Base-by-base conservation (phyloP, 92 coral and sea anemone genomes). In the Zoanthus solanderi region DNA sequence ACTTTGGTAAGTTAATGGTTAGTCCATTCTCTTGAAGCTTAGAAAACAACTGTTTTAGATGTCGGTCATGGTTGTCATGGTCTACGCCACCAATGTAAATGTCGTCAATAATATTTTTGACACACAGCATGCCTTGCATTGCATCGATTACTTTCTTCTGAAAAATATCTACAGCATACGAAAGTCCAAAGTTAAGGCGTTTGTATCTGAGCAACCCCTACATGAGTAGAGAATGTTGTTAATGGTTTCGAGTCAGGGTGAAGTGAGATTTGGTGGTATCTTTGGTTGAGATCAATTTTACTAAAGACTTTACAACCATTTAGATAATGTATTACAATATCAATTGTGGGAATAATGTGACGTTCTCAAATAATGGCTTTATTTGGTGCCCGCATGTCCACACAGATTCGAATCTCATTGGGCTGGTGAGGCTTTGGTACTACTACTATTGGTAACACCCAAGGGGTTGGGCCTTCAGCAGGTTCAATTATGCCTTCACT, bases 351-450 rank as follows among this genome's bases (percentile, higher is more conserved):
- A 31, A 86, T 89, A 78, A 89, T 57, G 78, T 92, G 93, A 31
- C 93, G 87, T 56, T 91, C 91, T 85, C 94, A 61, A 86, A 92
- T 71, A 77, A 84, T 92, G 44, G 94, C 94, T 82, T 84, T 54
- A 75, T 89, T 94, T 12, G 82, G 73, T 37, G 85, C 81, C 46
- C 92, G 89, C 94, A 84, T 92, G 48, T 92, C 96, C 23, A 94
- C 94, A 80, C 96, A 94, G 61, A 94, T 94, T 79, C 92, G 77
- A 75, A 92, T 84, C 34, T 92, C 91, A 54, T 90, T 89, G 53
- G 91, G 90, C 73, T 90, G 85, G 0, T 76, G 78, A 6, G 91
- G 92, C 80, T 91, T 89, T 16, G 94, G 94, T 63, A 91, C 90
- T 37, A 90, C 94, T 2, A 93, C 95, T 16, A 93, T 88, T 15